These are phyloP conservation scores for Anolis carolinensis DNA, from an alignment of 2,113 vertebrate species.

Conservation along the genomic window DNA sequence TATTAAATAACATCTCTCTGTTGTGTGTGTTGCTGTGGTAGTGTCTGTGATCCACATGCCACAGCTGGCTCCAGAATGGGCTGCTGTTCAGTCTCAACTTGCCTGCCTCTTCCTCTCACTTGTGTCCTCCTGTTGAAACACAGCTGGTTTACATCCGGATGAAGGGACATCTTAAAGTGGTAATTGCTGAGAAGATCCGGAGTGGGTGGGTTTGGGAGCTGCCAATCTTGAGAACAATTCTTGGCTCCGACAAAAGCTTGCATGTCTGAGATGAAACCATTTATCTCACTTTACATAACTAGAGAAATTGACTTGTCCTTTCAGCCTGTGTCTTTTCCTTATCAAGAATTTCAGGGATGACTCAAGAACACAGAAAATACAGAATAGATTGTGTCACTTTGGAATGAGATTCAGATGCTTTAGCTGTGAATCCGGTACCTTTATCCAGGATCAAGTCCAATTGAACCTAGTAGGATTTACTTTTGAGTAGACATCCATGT, in stretches of 20 bases:
- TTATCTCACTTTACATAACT: slow-evolving; percentile 70
- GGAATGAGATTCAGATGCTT: not conserved
- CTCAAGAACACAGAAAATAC: not conserved
- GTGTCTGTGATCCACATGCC: slow-evolving; percentile 62
- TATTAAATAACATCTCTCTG: slow-evolving; percentile 61
- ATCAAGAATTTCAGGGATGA: not conserved
- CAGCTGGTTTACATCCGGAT: slow-evolving; percentile 76
- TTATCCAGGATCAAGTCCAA: not conserved
- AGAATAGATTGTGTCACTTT: not conserved
- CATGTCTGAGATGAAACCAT: slow-evolving; percentile 67
- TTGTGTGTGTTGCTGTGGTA: slow-evolving; percentile 60
- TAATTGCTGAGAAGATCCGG: slow-evolving; percentile 73
- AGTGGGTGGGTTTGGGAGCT: slow-evolving; percentile 73
- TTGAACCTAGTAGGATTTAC: not conserved
- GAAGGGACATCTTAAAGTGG: slow-evolving; percentile 73
- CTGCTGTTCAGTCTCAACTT: slow-evolving; percentile 59
- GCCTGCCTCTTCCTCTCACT: slow-evolving; percentile 57
- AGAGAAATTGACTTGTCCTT: slow-evolving; percentile 60
- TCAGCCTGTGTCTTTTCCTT: slow-evolving; percentile 38
- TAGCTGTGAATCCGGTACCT: not conserved
- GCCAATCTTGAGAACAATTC: slow-evolving; percentile 67
- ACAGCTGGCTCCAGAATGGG: slow-evolving; percentile 74
- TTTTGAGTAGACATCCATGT: not conserved
- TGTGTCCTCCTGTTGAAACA: slow-evolving; percentile 50
- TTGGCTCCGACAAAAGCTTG: slow-evolving; percentile 65